Evolutionary conservation across 2,113 vertebrate species (phyloP).

Genomic region (Chloebia gouldiae): DNA sequence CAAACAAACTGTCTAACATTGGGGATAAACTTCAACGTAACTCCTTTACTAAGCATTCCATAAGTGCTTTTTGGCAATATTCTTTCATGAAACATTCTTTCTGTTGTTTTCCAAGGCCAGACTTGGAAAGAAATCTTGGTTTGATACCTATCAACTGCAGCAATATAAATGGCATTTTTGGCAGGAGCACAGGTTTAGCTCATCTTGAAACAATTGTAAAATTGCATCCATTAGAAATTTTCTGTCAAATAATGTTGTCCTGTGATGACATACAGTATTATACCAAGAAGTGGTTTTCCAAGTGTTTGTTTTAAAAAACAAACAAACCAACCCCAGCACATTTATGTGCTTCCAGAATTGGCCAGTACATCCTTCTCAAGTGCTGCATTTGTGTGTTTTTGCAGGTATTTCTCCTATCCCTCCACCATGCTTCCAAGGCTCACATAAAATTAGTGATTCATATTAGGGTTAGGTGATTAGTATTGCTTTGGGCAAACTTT

Average conservation of each 20-base stretch:
- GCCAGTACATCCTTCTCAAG: not conserved
- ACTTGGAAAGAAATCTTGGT: not conserved
- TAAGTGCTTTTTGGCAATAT: not conserved
- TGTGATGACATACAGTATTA: not conserved
- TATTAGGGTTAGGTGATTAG: not conserved
- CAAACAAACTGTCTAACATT: not conserved
- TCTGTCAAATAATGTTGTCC: not conserved
- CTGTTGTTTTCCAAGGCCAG: not conserved
- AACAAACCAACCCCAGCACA: not conserved
- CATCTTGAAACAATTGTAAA: not conserved
- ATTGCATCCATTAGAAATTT: not conserved
- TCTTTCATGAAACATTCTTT: not conserved
- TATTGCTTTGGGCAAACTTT: conserved; percentile 15
- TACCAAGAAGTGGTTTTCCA: not conserved
- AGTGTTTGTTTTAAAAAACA: not conserved
- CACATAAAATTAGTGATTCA: not conserved
- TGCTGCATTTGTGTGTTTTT: not conserved
- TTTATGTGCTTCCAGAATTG: not conserved
- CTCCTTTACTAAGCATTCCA: not conserved
- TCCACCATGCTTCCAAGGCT: not conserved
- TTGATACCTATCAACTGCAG: not conserved
- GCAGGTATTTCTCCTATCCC: not conserved
- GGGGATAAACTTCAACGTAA: not conserved
- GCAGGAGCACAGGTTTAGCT: not conserved
- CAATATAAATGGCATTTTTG: not conserved